Evolutionary conservation across 2,797 vertebrate species (phyloP), one percentile per base, ranked within the genome.

Genomic region (Tapirus indicus): DNA sequence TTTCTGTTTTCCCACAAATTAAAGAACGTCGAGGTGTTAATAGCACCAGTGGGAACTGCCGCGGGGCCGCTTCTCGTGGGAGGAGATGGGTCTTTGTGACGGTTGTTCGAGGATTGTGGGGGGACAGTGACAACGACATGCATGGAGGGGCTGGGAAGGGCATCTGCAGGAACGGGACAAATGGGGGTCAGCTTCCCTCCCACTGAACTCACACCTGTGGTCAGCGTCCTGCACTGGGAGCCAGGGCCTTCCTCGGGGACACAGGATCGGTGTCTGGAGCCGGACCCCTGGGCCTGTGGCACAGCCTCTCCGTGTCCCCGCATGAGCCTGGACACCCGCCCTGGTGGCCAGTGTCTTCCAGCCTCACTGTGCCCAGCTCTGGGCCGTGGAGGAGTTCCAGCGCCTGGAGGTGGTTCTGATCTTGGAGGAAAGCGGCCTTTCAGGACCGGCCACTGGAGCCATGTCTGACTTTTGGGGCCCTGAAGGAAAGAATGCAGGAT

Each of bases 1-100:
- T 91, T 69, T 90, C 80, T 78, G 35, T 56, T 91, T 95, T 71
- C 82, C 80, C 82, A 56, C 72, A 56, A 91, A 32, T 35, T 29
- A 47, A 71, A 56, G 88, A 78, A 77, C 17, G 11, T 41, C 35
- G 66, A 64, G 35, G 29, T 18, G 29, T 54, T 72, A 52, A n/a
- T 14, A 1, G 80, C 6, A 49, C n/a, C n/a, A 7, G n/a, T 35
- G 78, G 12, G 58, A 32, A 18, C 56, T 1, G 35, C 2, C 3
- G 5, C 21, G 52, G 25, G 12, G 35, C 84, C 32, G 68, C 25
- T 20, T 38, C 32, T 54, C 8, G 13, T 1, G 6, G 49, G 56
- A 29, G 66, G 64, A 12, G 12, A 47, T 47, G 44, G 7, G 44
- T 47, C 10, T 47, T 29, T 44, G 25, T 23, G 2, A 38, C 13